Percentiles rank a stretch among this genome's conserved stretches.
phyloP scores from a whole-genome alignment of 1,140 invertebrate genomes.

The Eupristina koningsbergeri region DNA sequence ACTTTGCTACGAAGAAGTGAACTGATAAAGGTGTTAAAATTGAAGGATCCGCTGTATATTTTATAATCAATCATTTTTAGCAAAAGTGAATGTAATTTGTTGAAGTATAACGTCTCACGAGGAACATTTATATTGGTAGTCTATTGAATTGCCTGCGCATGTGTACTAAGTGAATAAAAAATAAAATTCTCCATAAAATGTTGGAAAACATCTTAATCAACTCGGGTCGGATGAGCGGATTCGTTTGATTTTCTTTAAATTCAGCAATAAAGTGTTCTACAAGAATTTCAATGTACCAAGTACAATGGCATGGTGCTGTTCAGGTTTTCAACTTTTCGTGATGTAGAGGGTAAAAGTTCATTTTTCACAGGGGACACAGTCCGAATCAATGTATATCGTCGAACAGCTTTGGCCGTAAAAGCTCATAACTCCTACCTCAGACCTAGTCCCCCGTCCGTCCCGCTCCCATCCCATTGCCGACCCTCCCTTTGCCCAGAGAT shows the following conservation, averaged over 20 bases:
- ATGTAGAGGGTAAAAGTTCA: background rate
- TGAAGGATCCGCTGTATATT: no score
- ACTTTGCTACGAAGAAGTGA: background rate
- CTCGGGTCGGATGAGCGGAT: background rate
- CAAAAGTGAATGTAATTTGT: no score
- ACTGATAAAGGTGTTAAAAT: background rate
- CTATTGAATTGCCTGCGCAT: no score
- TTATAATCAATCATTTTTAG: no score
- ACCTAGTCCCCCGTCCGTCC: no score
- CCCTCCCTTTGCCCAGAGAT: no score
- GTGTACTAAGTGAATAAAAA: background rate
- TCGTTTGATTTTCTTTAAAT: conserved; percentile 13
- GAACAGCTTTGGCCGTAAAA: background rate
- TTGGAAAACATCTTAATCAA: background rate
- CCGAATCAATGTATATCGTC: no score
- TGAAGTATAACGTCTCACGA: no score
- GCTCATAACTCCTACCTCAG: no score
- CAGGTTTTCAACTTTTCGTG: background rate
- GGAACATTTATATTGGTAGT: no score
- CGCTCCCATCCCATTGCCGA: no score
- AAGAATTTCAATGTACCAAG: conserved; percentile 36
- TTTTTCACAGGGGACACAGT: background rate
- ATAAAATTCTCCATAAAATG: background rate
- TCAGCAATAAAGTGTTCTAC: background rate
- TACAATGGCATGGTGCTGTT: background rate